phyloP scores from a whole-genome alignment of 2,888 invertebrate species.

The Tenthredo amoena region DNA sequence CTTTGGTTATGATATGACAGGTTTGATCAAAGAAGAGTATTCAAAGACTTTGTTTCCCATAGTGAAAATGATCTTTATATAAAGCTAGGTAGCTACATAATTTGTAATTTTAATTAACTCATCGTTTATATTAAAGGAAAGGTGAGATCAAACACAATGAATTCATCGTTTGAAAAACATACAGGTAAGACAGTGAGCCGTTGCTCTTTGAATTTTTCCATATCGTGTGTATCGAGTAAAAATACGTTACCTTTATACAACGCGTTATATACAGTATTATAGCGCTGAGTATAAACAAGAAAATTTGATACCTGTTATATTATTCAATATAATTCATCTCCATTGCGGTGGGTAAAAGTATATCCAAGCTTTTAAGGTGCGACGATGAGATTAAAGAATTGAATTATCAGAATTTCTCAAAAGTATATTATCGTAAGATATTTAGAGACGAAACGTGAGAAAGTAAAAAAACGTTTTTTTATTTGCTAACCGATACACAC shows the following conservation, averaged over 20 bases:
- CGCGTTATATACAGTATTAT: neutral
- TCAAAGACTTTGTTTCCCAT: neutral
- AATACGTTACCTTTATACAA: neutral
- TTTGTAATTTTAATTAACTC: slow-evolving; percentile 24
- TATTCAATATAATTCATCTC: neutral
- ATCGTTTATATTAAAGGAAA: neutral
- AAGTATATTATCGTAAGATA: neutral
- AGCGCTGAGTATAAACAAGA: neutral
- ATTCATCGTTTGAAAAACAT: neutral
- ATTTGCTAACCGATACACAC: neutral
- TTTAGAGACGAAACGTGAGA: neutral
- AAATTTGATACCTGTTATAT: slow-evolving; percentile 21
- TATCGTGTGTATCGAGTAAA: neutral
- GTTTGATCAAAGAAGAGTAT: slow-evolving; percentile 10
- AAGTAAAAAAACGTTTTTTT: neutral
- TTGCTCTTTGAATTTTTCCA: neutral
- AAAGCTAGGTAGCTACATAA: neutral
- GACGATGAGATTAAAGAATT: slow-evolving; percentile 13
- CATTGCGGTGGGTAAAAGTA: neutral
- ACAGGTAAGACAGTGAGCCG: slow-evolving; percentile 13
- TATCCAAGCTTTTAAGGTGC: neutral
- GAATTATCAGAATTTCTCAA: neutral
- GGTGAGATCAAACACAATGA: neutral
- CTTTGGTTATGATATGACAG: slow-evolving; percentile 4
- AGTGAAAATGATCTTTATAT: neutral